phyloP scores from a whole-genome alignment of 1,140 invertebrate species.

The Drosophila pectinifera region DNA sequence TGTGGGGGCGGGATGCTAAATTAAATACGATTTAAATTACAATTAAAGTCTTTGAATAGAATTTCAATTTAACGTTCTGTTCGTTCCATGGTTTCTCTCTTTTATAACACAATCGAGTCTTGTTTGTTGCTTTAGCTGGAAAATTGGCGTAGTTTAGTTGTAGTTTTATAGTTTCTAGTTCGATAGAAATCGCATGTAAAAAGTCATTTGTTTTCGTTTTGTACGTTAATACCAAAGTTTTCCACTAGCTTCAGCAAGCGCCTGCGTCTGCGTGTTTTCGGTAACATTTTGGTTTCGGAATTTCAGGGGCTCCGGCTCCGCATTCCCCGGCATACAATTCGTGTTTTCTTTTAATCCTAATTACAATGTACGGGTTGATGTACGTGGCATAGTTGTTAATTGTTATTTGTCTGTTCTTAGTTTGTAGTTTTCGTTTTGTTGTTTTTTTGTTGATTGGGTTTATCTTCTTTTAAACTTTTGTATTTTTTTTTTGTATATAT shows the following conservation, averaged over 20 bases:
- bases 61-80: conserved; percentile 59
- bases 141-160: conserved; percentile 56
- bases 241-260: conserved; percentile 59
- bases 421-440: conserved; percentile 21
- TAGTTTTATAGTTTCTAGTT: conserved; percentile 21
- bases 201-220: conserved; percentile 71
- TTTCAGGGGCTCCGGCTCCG: conserved; percentile 25
- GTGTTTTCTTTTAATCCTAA: conserved; percentile 37
- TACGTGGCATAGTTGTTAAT: conserved; percentile 53
- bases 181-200: conserved; percentile 55
- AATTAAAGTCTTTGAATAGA: conserved; percentile 72
- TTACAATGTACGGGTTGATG: conserved; percentile 47
- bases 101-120: conserved; percentile 73
- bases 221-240: conserved; percentile 66
- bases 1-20: conserved; percentile 37
- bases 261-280: conserved; percentile 54
- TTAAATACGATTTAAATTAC: conserved; percentile 65
- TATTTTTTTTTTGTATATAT: conserved; percentile 26
- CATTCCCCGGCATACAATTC: conserved; percentile 31
- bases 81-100: conserved; percentile 34
- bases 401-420: conserved; percentile 46
- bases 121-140: conserved; percentile 62
- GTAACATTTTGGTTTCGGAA: conserved; percentile 32
- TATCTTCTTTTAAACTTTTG: conserved; percentile 27
- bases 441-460: conserved; percentile 20